These are phyloP conservation scores for Corydoras maculifer DNA, from an alignment of 2,113 vertebrate genomes.

Conservation along the genomic window DNA sequence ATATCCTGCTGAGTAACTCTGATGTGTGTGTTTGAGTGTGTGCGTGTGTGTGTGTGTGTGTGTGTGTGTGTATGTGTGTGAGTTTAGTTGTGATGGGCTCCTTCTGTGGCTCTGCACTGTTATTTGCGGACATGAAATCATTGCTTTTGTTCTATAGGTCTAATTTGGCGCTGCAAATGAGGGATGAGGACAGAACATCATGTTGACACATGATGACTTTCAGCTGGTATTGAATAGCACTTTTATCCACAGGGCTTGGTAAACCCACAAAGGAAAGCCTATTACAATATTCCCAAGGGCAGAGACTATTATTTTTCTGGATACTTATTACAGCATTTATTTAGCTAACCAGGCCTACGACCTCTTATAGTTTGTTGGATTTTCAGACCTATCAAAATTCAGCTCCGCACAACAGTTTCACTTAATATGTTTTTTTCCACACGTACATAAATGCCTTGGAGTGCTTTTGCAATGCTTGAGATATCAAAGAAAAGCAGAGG, in stretches of 20 bases:
- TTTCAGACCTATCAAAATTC: constrained; percentile 6
- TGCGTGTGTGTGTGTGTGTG: background rate
- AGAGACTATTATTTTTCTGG: background rate
- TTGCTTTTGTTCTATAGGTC: constrained; percentile 39
- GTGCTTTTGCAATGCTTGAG: constrained; percentile 15
- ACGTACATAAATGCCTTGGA: background rate
- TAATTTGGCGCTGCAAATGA: constrained; percentile 32
- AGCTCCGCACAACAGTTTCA: background rate
- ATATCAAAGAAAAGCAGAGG: constrained; percentile 14
- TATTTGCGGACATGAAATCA: constrained; percentile 42
- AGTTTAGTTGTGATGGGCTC: constrained; percentile 26
- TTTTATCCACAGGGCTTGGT: background rate
- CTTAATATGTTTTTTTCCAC: constrained; percentile 16
- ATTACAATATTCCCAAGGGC: background rate
- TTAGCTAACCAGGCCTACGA: background rate
- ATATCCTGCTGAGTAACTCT: constrained; percentile 30
- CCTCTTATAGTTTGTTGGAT: background rate
- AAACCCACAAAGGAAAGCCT: background rate
- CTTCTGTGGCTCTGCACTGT: constrained; percentile 35
- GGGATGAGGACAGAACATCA: constrained; percentile 21
- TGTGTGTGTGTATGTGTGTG: too few relatives aligned
- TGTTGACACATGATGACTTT: constrained; percentile 29
- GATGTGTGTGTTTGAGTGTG: constrained; percentile 13
- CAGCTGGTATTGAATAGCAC: constrained; percentile 16
- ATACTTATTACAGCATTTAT: background rate